Percentiles rank a stretch among this genome's conserved stretches.
Conservation (phyloP, 2,888 invertebrate genomes). For the Gymnosoma rotundatum region DNA sequence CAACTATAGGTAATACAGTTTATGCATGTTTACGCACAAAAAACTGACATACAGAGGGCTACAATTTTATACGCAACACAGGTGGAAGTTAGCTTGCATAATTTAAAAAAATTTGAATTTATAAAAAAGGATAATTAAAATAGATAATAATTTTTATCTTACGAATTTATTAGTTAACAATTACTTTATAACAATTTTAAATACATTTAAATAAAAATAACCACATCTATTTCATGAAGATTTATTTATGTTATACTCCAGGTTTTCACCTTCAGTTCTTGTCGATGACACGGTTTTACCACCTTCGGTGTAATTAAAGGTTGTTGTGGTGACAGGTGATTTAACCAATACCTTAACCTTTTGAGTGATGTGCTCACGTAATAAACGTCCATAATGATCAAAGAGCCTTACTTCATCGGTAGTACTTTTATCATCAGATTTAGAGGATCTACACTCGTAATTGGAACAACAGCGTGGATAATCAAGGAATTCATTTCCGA, state of each 20-base stretch:
- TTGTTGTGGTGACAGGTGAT: conserved; percentile 9
- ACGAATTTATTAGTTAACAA: no score
- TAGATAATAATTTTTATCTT: no score
- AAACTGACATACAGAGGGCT: no score
- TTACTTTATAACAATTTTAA: not conserved
- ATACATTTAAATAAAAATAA: not conserved
- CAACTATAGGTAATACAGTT: no score
- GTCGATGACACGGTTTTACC: conserved; percentile 2
- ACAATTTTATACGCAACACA: no score
- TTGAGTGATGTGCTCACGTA: conserved; percentile 76
- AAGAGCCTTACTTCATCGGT: conserved; percentile 76
- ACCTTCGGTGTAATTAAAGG: conserved; percentile 43
- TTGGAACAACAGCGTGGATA: conserved; percentile 80
- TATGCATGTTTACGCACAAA: no score
- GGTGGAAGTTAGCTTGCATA: no score
- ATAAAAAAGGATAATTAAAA: no score
- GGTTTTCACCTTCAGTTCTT: not conserved
- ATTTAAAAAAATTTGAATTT: no score
- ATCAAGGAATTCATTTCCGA: conserved; percentile 74
- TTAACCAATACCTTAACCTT: conserved; percentile 69
- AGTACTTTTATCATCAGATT: conserved; percentile 72
- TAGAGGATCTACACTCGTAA: conserved; percentile 77
- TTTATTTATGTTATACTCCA: conserved; percentile 3
- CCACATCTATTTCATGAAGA: not conserved
- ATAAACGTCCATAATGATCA: conserved; percentile 78